phyloP scores from a whole-genome alignment of 2,797 vertebrate species.

The Peromyscus attwateri region DNA sequence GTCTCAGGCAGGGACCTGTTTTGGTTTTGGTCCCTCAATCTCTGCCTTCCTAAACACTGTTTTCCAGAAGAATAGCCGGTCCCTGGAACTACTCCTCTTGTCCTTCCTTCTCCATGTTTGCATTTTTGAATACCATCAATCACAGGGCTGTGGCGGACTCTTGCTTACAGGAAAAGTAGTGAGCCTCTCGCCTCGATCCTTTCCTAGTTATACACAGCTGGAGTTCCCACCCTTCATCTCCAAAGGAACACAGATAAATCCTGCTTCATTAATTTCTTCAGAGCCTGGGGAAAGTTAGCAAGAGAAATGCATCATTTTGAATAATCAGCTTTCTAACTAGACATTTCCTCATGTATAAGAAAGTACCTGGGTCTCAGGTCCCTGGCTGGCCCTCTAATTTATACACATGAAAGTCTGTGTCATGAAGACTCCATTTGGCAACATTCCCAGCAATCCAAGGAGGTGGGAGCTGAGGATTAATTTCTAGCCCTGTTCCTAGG shows the following conservation, averaged over 20 bases:
- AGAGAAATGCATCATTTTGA: slow-evolving; percentile 60
- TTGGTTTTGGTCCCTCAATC: too few species aligned
- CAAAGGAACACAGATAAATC: slow-evolving; percentile 57
- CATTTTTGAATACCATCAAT: slow-evolving; percentile 4
- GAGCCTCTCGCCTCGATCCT: slow-evolving; percentile 11
- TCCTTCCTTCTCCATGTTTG: not conserved
- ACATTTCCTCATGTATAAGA: not conserved
- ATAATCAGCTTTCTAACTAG: slow-evolving; percentile 37
- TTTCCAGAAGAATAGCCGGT: not conserved
- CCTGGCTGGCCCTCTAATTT: not conserved
- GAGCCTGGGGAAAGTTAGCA: slow-evolving; percentile 42
- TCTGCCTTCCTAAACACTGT: not conserved
- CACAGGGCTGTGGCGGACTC: not conserved
- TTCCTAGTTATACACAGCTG: slow-evolving; percentile 21
- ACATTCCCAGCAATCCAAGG: not conserved
- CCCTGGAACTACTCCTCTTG: not conserved
- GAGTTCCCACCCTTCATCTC: slow-evolving; percentile 55
- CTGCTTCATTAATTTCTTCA: slow-evolving; percentile 58
- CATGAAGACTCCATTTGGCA: not conserved
- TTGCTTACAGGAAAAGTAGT: not conserved
- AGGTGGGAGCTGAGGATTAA: slow-evolving; percentile 24
- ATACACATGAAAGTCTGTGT: not conserved
- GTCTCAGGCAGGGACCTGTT: not conserved
- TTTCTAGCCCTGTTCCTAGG: slow-evolving; percentile 11
- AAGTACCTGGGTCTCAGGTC: not conserved